Conservation (phyloP, 2,113 vertebrate genomes). For the Pantherophis guttatus region DNA sequence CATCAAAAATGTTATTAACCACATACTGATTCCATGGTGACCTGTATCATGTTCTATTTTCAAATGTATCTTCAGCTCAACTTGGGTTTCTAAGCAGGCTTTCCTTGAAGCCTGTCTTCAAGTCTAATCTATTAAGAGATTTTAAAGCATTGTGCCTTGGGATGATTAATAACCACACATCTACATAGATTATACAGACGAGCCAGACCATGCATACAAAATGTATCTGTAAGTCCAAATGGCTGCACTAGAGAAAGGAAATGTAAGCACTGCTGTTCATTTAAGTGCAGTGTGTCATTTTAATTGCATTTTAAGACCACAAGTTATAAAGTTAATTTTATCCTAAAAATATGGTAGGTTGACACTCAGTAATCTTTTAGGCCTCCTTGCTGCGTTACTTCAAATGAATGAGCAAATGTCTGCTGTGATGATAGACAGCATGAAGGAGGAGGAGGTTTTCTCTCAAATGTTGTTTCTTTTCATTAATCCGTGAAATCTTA, state of each 20-base stretch:
- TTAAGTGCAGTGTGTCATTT: not conserved
- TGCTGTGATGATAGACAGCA: constrained; percentile 10
- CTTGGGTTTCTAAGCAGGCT: not conserved
- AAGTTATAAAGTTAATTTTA: not conserved
- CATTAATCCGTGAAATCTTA: constrained; percentile 28
- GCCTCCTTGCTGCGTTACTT: not conserved
- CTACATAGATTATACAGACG: not conserved
- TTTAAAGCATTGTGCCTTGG: not conserved
- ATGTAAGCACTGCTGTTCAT: not conserved
- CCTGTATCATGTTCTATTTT: not conserved
- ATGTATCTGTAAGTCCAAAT: not conserved
- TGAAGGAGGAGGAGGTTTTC: constrained; percentile 6
- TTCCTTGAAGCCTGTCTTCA: not conserved
- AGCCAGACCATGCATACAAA: not conserved
- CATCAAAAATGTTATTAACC: not conserved
- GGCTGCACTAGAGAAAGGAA: not conserved
- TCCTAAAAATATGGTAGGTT: not conserved
- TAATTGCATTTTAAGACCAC: not conserved
- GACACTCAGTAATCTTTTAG: not conserved
- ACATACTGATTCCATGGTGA: not conserved
- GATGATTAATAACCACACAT: not conserved
- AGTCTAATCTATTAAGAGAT: not conserved
- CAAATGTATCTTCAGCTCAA: not conserved
- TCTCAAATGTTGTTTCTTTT: constrained; percentile 26
- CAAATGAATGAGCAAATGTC: not conserved